Conservation (phyloP, 92 coral and sea anemone genomes). For the Micromussa lordhowensis region DNA sequence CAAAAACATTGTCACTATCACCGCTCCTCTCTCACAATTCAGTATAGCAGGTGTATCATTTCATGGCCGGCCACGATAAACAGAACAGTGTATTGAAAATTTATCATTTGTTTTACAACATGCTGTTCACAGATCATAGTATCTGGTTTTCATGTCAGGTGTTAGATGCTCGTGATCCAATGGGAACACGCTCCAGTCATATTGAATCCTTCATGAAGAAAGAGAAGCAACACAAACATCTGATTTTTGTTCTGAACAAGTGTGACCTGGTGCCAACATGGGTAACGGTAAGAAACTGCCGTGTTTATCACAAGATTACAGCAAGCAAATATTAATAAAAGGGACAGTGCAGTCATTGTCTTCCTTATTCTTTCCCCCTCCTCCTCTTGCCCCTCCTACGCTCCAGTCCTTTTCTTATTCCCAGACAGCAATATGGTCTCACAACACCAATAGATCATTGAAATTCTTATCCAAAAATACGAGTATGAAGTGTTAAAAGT, state of each 20-base stretch:
- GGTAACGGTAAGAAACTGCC: constrained; percentile 86
- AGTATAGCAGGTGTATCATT: too few relatives aligned
- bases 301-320: background rate
- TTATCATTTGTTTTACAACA: too few relatives aligned
- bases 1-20: too few relatives aligned
- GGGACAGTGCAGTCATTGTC: background rate
- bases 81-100: too few relatives aligned
- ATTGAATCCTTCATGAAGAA: constrained; percentile 91
- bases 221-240: constrained; percentile 95
- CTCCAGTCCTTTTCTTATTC: too few relatives aligned
- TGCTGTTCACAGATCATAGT: background rate
- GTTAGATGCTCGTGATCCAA: constrained; percentile 94
- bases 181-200: constrained; percentile 94
- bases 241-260: constrained; percentile 92
- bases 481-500: too few relatives aligned
- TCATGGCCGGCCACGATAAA: too few relatives aligned
- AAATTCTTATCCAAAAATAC: too few relatives aligned
- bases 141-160: constrained; percentile 57
- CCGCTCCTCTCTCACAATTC: too few relatives aligned
- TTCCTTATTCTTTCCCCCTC: background rate
- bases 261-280: constrained; percentile 99
- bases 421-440: too few relatives aligned
- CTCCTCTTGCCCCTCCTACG: background rate
- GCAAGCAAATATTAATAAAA: background rate
- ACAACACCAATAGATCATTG: too few relatives aligned